Evolutionary conservation across 1,140 invertebrate genomes (phyloP), one percentile per base, ranked within the genome.

Genomic region (Heliconius himera): DNA sequence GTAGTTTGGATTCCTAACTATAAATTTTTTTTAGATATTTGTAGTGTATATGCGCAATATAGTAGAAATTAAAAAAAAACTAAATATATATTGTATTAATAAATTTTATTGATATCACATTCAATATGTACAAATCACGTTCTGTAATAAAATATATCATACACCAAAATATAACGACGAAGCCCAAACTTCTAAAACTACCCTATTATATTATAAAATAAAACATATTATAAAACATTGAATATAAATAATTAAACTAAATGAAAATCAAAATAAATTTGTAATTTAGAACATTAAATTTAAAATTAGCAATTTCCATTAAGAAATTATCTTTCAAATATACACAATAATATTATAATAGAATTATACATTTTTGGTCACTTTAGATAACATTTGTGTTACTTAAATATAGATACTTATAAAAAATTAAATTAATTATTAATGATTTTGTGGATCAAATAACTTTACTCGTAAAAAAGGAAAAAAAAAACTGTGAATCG

Each of bases 71-170:
- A 22, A 3, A 66, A 66, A 38, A 41, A 72, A 38, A 29, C 36
- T n/a, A 72, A 26, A 16, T 38, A 2, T 18, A 20, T 72, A 41
- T 38, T 11, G 33, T 79, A 80, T 79, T 83, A 81, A 87, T 90
- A 88, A 84, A 86, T 82, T 91, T 90, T 90, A 90, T 89, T 90
- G 51, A 89, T 93, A 91, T 90, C 89, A 92, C 91, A 90, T 93
- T 87, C 84, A 89, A 87, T 91, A 92, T 93, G 87, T 92, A 93
- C 91, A 93, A 90, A 89, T 89, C 88, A 90, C 88, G 83, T 88
- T 87, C 81, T 78, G 85, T 89, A 91, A 90, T 90, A 91, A 92
- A 93, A 91, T 87, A 85, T 83, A 85, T 82, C 86, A 85, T 92
- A 89, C 84, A 85, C 80, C 54, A 76, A 54, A 72, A 16, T 66